Evolutionary conservation across 1,140 invertebrate genomes (phyloP), one percentile per base, ranked within the genome.

Genomic region (Lordiphosa mommai): DNA sequence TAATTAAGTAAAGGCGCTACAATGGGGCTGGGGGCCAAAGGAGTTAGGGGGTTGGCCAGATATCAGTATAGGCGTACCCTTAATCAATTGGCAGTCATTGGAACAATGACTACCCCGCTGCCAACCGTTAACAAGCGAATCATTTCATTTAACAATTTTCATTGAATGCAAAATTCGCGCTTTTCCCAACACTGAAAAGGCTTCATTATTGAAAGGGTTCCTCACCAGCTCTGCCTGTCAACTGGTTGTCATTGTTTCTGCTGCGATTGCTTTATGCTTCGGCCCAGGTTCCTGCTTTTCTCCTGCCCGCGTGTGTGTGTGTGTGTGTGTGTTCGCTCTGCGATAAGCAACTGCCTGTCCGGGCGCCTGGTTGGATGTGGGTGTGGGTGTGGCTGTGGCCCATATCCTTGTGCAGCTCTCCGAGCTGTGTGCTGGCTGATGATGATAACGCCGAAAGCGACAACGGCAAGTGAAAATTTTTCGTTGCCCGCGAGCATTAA

Each of bases 101-200:
- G 23, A 5, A 27, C 23, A 27, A 27, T 27, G 23, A 23, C 20
- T 23, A 5, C 4, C 20, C 20, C 20, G 4, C 20, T 23, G 6
- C 4, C 3, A 23, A 5, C 4, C 20, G 20, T 17, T 32, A 34
- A 27, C 52, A 67, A 67, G 52, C 66, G 66, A 68, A 72, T 82
- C 58, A 82, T 84, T 82, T 82, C 71, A 82, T 64, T 82, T 68
- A 82, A 74, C 76, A 82, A 82, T 82, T 80, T 72, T 60, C 73
- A 76, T 76, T 80, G 71, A 80, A 80, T 80, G 74, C 55, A 46
- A 65, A 61, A 70, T 58, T 58, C 67, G 74, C 56, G 76, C 57
- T 82, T 71, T 80, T 80, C 67, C 57, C 76, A 80, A 80, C 77
- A 80, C 74, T 82, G 76, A 72, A 71, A 70, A 48, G 65, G 65